Conservation (phyloP, 2,888 invertebrate genomes). For the Polia nebulosa region DNA sequence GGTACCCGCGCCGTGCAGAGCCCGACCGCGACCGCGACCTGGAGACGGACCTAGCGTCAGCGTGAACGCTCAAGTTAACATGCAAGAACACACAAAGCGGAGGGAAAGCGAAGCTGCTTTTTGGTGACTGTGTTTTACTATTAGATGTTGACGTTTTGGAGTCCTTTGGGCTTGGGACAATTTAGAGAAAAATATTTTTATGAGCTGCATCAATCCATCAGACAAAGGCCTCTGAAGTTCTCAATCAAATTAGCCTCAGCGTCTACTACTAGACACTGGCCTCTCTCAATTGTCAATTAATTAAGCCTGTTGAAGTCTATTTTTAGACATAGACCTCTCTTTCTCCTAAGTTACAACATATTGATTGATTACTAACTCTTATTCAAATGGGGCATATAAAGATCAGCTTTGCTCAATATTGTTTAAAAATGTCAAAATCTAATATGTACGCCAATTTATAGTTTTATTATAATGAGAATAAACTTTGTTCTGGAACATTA, state of each 20-base stretch:
- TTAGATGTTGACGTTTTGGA: constrained; percentile 46
- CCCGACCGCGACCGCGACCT: constrained; percentile 92
- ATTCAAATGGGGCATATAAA: constrained; percentile 7
- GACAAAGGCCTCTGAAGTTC: background rate
- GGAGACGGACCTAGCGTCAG: constrained; percentile 68
- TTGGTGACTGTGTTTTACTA: constrained; percentile 32
- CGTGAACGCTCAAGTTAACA: constrained; percentile 53
- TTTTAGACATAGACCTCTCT: background rate
- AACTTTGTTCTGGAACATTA: background rate
- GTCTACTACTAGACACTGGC: background rate
- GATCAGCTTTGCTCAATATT: background rate
- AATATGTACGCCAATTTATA: constrained; percentile 4
- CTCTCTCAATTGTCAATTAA: background rate
- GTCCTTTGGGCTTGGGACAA: background rate
- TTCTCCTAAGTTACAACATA: background rate
- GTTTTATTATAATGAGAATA: background rate
- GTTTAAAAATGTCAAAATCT: constrained; percentile 46
- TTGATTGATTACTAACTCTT: constrained; percentile 1
- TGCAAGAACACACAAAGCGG: constrained; percentile 53
- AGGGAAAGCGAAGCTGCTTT: constrained; percentile 32
- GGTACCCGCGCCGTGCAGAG: constrained; percentile 87
- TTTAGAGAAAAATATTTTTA: background rate
- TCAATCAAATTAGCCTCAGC: background rate
- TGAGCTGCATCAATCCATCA: background rate
- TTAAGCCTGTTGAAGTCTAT: background rate